Conservation (phyloP, 1,140 invertebrate species). For the Drosophila leontia region DNA sequence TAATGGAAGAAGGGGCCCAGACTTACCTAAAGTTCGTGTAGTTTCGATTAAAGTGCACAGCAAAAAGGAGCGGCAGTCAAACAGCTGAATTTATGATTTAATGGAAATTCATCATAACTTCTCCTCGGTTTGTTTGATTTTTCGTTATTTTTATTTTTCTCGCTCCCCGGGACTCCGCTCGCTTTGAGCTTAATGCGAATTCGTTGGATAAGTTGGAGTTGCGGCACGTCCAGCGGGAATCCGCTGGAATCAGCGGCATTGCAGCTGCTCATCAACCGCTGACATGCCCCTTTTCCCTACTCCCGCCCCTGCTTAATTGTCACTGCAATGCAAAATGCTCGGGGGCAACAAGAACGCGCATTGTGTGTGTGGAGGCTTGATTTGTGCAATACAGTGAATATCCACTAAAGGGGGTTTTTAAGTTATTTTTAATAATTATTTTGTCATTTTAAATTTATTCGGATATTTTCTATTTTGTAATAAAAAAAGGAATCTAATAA, state of each 20-base stretch:
- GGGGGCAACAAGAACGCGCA: constrained; percentile 31
- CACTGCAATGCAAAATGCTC: constrained; percentile 24
- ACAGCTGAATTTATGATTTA: constrained; percentile 64
- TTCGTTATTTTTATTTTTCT: constrained; percentile 42
- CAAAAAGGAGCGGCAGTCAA: constrained; percentile 22
- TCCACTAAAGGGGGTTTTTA: not conserved
- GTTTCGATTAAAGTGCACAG: constrained; percentile 54
- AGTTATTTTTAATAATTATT: not conserved
- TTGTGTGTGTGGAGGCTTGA: constrained; percentile 51
- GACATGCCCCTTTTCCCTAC: not conserved
- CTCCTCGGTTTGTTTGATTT: constrained; percentile 63
- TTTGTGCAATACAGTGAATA: constrained; percentile 46
- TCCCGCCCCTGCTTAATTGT: constrained; percentile 55
- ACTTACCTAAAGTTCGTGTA: not conserved
- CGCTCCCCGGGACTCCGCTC: constrained; percentile 10
- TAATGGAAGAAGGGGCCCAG: not conserved
- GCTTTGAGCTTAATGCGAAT: constrained; percentile 41
- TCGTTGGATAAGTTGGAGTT: constrained; percentile 8
- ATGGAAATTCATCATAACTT: constrained; percentile 59
- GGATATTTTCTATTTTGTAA: too few species aligned
- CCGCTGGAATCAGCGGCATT: constrained; percentile 29
- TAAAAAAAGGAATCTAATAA: not conserved
- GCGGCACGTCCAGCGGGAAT: constrained; percentile 34
- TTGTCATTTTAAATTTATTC: not conserved
- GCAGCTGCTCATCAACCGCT: constrained; percentile 19